phyloP scores from a whole-genome alignment of 2,888 invertebrate species.

The Coecobrya sp. region DNA sequence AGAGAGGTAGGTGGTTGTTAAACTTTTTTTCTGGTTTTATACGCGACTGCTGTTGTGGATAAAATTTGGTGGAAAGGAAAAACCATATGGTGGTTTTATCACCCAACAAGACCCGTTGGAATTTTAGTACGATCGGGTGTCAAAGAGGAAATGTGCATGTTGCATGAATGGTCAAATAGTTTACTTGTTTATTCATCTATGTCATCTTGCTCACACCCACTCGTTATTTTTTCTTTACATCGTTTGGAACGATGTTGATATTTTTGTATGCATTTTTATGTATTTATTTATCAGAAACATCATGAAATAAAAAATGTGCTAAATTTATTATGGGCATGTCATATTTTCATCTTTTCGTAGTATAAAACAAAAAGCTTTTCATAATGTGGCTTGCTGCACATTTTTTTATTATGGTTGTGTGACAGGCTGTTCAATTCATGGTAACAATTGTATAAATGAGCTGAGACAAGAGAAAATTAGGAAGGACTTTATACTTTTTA shows the following conservation, averaged over 20 bases:
- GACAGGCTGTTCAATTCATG: too few relatives aligned
- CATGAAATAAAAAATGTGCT: too few relatives aligned
- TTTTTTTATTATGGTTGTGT: too few relatives aligned
- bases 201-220: not conserved
- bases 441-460: too few relatives aligned
- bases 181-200: not conserved
- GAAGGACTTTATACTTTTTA: too few relatives aligned
- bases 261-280: not conserved
- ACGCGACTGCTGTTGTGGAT: not conserved
- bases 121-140: not conserved
- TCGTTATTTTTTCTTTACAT: not conserved
- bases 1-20: not conserved
- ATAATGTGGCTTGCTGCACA: too few relatives aligned
- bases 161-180: conserved; percentile 1
- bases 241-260: not conserved
- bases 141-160: not conserved
- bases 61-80: not conserved
- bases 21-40: not conserved
- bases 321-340: too few relatives aligned
- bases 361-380: too few relatives aligned
- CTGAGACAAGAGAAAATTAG: too few relatives aligned
- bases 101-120: not conserved
- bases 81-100: not conserved
- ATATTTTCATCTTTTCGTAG: too few relatives aligned
- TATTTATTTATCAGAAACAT: too few relatives aligned